phyloP scores from a whole-genome alignment of 2,113 vertebrate species.

The Nymphicus hollandicus region DNA sequence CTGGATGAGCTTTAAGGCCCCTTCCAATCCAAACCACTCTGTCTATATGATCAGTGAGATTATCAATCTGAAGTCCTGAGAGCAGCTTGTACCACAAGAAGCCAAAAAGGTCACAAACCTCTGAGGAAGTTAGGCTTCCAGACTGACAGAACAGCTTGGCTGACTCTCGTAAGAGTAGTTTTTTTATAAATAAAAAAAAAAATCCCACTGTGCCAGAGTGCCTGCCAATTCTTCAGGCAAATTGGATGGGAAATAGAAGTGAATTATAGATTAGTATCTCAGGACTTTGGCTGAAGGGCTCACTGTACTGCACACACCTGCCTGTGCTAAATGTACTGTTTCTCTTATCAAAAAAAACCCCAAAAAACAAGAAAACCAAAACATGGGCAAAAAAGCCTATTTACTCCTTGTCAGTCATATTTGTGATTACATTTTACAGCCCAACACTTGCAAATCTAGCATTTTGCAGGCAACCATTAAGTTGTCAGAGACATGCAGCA shows the following conservation, averaged over 20 bases:
- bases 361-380: too few relatives aligned
- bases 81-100: background rate
- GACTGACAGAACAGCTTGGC: background rate
- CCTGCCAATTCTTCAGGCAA: background rate
- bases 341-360: background rate
- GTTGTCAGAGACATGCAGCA: background rate
- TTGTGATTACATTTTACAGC: background rate
- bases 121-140: accelerated
- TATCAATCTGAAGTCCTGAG: background rate
- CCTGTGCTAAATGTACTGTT: background rate
- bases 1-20: background rate
- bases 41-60: background rate
- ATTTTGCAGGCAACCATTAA: background rate
- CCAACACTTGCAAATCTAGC: background rate
- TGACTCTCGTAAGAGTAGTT: background rate
- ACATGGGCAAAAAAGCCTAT: background rate
- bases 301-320: background rate
- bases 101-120: background rate
- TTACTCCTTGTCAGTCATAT: background rate
- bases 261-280: background rate
- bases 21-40: background rate
- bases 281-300: background rate
- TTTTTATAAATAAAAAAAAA: background rate
- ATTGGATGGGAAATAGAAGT: background rate
- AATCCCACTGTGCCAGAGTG: background rate